Evolutionary conservation across 2,888 invertebrate species (phyloP), one percentile per base, ranked within the genome.

Genomic region (Limnephilus rhombicus): DNA sequence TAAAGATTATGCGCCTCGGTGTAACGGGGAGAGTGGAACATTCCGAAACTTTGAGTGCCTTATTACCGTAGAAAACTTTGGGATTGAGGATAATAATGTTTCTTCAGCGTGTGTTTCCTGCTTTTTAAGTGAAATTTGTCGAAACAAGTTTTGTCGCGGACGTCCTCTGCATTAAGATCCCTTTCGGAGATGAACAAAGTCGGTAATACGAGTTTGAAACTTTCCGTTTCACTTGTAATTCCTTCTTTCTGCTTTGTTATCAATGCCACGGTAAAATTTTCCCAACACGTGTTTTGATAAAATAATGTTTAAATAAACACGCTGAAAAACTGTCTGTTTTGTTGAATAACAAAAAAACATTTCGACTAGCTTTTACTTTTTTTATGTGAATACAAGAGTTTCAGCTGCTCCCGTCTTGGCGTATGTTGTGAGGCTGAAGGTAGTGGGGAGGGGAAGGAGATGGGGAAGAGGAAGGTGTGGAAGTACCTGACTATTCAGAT

Each of bases 51-150:
- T 83, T 34, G 90, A 90, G 90, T 91, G 92, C 80, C 88, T 90
- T 92, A 92, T 92, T 92, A 92, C 83, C 87, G 92, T 92, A 80
- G 45, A 90, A 90, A 92, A 92, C 91, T 93, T 93, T 88, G 82
- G 80, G 90, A 93, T 93, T 93, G 91, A 90, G 89, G 91, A 85
- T 90, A 91, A 89, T 92, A 92, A 92, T 91, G 89, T 87, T 92
- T 92, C 92, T 92, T 93, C 89, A 91, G 89, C 92, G 92, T 92
- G 90, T 90, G 92, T 92, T 93, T 87, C 92, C 88, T 85, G 89
- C 91, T 93, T 92, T 92, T 92, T 92, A 92, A 93, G 90, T 92
- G 90, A 93, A 93, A 92, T 92, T 93, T 91, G 90, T 85, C 68
- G 91, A 83, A 87, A 87, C 53, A 90, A 91, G 91, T 91, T 92